Conservation (phyloP, 64 coral and sea anemone genomes). For the Actinia equina region DNA sequence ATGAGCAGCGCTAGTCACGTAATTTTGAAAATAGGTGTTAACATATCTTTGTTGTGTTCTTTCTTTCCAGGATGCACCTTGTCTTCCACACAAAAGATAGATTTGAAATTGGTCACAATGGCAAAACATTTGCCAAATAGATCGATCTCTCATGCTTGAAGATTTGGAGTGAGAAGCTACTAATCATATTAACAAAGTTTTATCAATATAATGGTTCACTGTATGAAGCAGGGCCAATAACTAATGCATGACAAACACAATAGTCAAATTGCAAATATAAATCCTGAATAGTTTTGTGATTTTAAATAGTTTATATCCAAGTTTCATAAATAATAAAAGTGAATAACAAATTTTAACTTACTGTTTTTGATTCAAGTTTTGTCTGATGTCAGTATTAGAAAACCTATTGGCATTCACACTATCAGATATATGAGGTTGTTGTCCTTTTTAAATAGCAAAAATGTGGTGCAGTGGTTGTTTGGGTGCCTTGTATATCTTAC, state of each 20-base stretch:
- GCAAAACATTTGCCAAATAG: conserved; percentile 62
- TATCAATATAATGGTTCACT: too few relatives aligned
- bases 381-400: too few relatives aligned
- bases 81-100: conserved; percentile 42
- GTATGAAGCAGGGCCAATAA: too few relatives aligned
- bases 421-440: too few relatives aligned
- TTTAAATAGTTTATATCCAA: neutral
- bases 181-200: too few relatives aligned
- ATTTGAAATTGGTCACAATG: conserved; percentile 55
- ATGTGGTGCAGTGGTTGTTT: too few relatives aligned
- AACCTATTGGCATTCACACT: too few relatives aligned
- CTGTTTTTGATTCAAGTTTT: too few relatives aligned
- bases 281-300: conserved; percentile 4
- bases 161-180: neutral
- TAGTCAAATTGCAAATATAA: neutral
- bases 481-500: too few relatives aligned
- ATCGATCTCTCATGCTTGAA: neutral
- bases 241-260: neutral
- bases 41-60: neutral
- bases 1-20: neutral
- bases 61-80: conserved; percentile 28
- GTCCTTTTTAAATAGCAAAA: too few relatives aligned
- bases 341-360: too few relatives aligned
- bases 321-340: neutral
- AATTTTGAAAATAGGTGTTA: too few relatives aligned